Evolutionary conservation across 2,888 invertebrate species (phyloP).

Genomic region (Amblyjoppa proteus): DNA sequence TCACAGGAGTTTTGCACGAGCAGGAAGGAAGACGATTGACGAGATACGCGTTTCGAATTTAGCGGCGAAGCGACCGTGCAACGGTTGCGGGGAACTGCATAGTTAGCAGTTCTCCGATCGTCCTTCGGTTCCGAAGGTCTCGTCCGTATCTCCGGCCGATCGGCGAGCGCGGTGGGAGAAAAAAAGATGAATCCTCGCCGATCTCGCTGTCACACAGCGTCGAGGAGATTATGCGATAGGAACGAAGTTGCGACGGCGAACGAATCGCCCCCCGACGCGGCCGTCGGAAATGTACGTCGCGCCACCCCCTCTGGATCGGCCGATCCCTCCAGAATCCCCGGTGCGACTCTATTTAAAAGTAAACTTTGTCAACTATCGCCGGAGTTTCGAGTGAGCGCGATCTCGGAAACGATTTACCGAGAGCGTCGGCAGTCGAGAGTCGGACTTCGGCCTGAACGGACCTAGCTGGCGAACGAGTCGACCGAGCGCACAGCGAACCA

Average conservation of each 20-base stretch:
- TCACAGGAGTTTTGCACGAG: background rate
- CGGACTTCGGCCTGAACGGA: constrained; percentile 72
- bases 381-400: constrained; percentile 33
- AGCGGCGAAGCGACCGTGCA: background rate
- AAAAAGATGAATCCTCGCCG: background rate
- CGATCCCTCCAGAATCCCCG: constrained; percentile 34
- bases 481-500: constrained; percentile 35
- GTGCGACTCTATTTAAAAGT: constrained; percentile 52
- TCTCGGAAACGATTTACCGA: constrained; percentile 28
- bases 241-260: background rate
- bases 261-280: constrained; percentile 2
- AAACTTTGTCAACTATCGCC: constrained; percentile 33
- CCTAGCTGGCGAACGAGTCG: constrained; percentile 56
- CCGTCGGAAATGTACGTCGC: background rate
- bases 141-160: background rate
- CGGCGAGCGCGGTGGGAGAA: background rate
- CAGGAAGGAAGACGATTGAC: background rate
- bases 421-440: constrained; percentile 73
- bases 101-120: background rate
- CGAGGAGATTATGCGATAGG: background rate
- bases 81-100: background rate
- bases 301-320: background rate
- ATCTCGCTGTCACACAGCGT: background rate
- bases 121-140: constrained; percentile 10
- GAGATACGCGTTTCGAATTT: background rate